Base-by-base conservation (phyloP, 2,888 invertebrate species). In the Watsonalla cultraria region DNA sequence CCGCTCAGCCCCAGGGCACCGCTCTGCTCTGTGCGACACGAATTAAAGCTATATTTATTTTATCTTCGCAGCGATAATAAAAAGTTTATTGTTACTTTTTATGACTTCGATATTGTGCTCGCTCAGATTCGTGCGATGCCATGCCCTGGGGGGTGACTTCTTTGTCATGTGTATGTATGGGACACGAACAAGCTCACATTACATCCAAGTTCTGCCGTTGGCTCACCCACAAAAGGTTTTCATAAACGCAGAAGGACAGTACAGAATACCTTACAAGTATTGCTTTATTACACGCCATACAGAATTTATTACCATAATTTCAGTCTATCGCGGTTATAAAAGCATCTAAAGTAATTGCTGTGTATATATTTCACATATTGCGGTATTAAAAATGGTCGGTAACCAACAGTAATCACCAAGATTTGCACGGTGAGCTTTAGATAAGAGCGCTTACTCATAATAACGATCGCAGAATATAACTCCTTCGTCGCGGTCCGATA, bases 61-160 rank as follows among this genome's bases (percentile, higher is more conserved):
- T 81, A 84, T 82, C 76, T 78, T 70, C 67, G 64, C 71, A 63
- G 70, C 73, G 70, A 74, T 78, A 70, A 73, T 84, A 85, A 85
- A 84, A 82, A 75, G 66, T 78, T 84, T 80, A 86, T 80, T 78
- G 85, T 81, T 76, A 70, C 76, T 82, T 83, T 85, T 85, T 84
- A 86, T 75, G 70, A 73, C 65, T 71, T 63, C 65, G 70, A 80
- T 82, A 78, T 83, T 79, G 75, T 73, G 68, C 70, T 64, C 62
- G 64, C 65, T 74, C 72, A 70, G 78, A 75, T 76, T 76, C 68
- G 61, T 61, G 59, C 63, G 51, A 15, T 49, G 49, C 39, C 37
- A 42, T 68, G 68, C 72, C 65, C 37, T 62, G 54, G 47, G 33
- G 51, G 51, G 45, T 45, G 53, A 53, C 48, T 35, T 47, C 48